Percentiles rank a stretch among this genome's conserved stretches.
Conservation (phyloP, 1,140 invertebrate species). For the Drosophila fuyamai region DNA sequence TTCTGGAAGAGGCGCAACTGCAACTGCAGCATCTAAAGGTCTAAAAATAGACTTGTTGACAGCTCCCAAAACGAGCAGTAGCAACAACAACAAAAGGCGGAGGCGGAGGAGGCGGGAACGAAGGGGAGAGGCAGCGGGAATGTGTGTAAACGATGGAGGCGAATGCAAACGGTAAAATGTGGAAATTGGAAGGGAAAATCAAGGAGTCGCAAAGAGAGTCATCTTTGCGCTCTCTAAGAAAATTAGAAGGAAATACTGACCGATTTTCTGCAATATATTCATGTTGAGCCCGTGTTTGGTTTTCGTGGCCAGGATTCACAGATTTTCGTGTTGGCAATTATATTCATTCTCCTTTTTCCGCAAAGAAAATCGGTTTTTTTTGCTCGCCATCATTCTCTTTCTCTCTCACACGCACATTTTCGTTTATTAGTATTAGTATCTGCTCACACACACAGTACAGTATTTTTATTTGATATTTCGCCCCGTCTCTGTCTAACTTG, state of each 20-base stretch:
- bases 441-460: slow-evolving; percentile 29
- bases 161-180: slow-evolving; percentile 37
- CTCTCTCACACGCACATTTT: slow-evolving; percentile 7
- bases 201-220: slow-evolving; percentile 23
- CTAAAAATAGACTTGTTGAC: slow-evolving; percentile 81
- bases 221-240: too few relatives aligned
- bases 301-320: slow-evolving; percentile 8
- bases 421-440: slow-evolving; percentile 2
- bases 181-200: slow-evolving; percentile 28
- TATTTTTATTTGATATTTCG: slow-evolving; percentile 11
- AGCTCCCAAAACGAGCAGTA: slow-evolving; percentile 55
- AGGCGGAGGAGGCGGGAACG: neutral
- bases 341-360: slow-evolving; percentile 25
- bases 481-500: slow-evolving; percentile 14
- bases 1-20: slow-evolving; percentile 23
- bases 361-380: slow-evolving; percentile 1
- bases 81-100: slow-evolving; percentile 3
- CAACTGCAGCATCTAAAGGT: slow-evolving; percentile 66
- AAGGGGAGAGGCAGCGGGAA: neutral
- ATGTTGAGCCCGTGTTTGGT: slow-evolving; percentile 46
- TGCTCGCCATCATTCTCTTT: slow-evolving; percentile 5
- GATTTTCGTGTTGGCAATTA: slow-evolving; percentile 4
- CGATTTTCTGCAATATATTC: slow-evolving; percentile 71
- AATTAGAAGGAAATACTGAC: slow-evolving; percentile 38
- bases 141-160: slow-evolving; percentile 16